Evolutionary conservation across 2,797 vertebrate genomes (phyloP).

Genomic region (Sternotherus odoratus): DNA sequence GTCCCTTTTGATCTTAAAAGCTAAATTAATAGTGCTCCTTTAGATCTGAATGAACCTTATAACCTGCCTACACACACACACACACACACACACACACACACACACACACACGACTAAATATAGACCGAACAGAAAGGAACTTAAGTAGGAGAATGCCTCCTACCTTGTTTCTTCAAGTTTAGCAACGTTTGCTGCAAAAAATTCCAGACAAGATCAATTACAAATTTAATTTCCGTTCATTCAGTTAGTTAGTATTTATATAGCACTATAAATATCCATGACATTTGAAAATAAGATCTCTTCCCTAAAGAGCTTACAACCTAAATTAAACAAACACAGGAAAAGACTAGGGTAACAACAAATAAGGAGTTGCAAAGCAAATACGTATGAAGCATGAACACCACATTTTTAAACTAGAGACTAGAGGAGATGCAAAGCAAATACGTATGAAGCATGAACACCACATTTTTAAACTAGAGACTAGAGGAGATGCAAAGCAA

Average conservation of each 20-base stretch:
- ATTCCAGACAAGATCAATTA: not conserved
- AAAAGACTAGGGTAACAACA: not conserved
- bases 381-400: not conserved
- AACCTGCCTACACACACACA: fast-evolving
- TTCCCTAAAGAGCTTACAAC: not conserved
- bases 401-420: not conserved
- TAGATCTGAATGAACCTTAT: not conserved
- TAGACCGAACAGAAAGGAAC: not conserved
- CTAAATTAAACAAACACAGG: not conserved
- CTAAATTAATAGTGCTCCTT: not conserved
- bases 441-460: not conserved
- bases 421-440: not conserved
- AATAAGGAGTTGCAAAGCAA: not conserved
- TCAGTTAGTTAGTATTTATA: constrained; percentile 33
- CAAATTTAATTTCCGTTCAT: not conserved
- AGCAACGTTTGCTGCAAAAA: constrained; percentile 70
- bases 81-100: fast-evolving
- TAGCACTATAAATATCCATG: not conserved
- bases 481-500: not conserved
- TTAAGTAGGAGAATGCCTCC: constrained; percentile 6
- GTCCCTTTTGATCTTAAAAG: not conserved
- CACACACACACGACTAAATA: fast-evolving
- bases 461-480: not conserved
- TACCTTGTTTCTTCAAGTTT: constrained; percentile 81
- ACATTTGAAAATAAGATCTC: not conserved